These are phyloP conservation scores for Oxycera nigricornis DNA, from an alignment of 2,888 invertebrate genomes.

Conservation along the genomic window DNA sequence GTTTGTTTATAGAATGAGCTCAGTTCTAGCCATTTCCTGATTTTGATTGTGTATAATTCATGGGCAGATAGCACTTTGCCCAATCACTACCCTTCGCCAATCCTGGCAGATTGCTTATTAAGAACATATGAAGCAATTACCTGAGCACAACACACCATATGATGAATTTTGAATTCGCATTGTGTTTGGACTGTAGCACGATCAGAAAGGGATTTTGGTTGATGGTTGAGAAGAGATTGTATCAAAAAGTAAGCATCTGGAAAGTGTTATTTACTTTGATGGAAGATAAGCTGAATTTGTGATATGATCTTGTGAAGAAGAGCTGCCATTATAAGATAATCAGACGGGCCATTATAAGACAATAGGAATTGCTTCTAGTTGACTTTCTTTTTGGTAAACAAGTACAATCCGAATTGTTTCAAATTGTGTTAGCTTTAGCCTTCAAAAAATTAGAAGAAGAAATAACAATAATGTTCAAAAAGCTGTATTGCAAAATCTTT, in stretches of 20 bases:
- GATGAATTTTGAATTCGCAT: slow-evolving; percentile 8
- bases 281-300: too few species aligned
- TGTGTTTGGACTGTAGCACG: neutral
- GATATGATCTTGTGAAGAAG: too few species aligned
- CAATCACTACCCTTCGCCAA: neutral
- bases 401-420: too few species aligned
- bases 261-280: slow-evolving; percentile 5
- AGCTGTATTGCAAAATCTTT: too few species aligned
- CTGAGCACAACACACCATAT: slow-evolving; percentile 14
- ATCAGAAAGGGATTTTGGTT: neutral
- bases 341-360: too few species aligned
- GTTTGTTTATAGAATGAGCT: neutral
- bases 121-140: slow-evolving; percentile 26
- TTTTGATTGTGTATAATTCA: neutral
- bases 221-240: neutral
- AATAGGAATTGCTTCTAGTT: too few species aligned
- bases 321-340: too few species aligned
- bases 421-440: too few species aligned
- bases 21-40: neutral
- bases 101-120: neutral
- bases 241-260: slow-evolving; percentile 6
- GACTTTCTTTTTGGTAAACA: too few species aligned
- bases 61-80: neutral
- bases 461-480: too few species aligned
- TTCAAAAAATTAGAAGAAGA: too few species aligned